Conservation (phyloP, 2,888 invertebrate species). For the Xanthorhoe spadicearia region DNA sequence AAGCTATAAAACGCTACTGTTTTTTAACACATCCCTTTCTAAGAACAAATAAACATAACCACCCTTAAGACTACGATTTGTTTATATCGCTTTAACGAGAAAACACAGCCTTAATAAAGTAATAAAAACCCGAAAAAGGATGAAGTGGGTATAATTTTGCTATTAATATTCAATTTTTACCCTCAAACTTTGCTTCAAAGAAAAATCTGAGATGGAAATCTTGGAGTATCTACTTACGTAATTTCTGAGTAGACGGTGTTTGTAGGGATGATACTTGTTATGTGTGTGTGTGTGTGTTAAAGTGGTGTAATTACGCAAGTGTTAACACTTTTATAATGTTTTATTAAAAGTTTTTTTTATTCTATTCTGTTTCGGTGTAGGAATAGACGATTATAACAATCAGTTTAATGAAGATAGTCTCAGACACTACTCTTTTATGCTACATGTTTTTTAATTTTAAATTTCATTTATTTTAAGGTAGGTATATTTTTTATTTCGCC, state of each 20-base stretch:
- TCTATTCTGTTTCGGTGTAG: not conserved
- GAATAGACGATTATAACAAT: no score
- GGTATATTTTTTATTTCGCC: no score
- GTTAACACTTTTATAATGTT: constrained; percentile 28
- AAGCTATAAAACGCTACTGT: constrained; percentile 82
- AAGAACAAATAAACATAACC: constrained; percentile 56
- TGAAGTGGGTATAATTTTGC: constrained; percentile 76
- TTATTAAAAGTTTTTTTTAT: not conserved
- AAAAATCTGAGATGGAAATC: constrained; percentile 80
- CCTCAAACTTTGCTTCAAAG: constrained; percentile 78
- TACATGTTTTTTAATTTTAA: no score
- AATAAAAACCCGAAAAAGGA: constrained; percentile 75
- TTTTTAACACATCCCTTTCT: constrained; percentile 80
- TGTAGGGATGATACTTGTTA: constrained; percentile 61
- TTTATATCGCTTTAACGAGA: constrained; percentile 80
- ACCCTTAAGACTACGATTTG: constrained; percentile 74
- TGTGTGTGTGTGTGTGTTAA: constrained; percentile 52
- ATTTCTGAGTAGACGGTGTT: constrained; percentile 70
- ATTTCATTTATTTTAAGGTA: no score
- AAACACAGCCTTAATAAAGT: constrained; percentile 75
- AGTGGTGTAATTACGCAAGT: constrained; percentile 48
- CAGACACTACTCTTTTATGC: no score
- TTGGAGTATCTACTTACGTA: constrained; percentile 71
- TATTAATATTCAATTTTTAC: constrained; percentile 85
- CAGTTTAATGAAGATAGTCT: no score